Evolutionary conservation across 37 sponge, comb jelly and placozoan genomes (phyloP).

Genomic region (Spongilla lacustris): DNA sequence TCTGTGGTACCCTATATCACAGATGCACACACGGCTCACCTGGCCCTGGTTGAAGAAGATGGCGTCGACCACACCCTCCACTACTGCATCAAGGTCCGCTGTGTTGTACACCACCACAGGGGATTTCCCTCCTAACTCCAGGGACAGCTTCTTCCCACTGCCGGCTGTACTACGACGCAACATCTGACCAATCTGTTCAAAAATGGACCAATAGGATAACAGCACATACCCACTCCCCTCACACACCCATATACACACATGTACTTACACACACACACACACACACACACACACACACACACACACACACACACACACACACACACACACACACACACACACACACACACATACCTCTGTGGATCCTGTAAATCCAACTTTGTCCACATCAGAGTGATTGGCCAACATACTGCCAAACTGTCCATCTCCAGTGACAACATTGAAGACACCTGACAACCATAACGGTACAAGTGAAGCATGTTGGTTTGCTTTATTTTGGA

Average conservation of each 20-base stretch:
- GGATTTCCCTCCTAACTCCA: conserved; percentile 95
- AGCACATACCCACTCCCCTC: too few relatives aligned
- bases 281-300: too few relatives aligned
- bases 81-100: conserved; percentile 89
- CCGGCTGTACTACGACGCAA: conserved; percentile 89
- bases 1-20: too few relatives aligned
- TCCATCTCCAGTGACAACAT: conserved; percentile 91
- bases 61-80: conserved; percentile 97
- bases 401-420: conserved; percentile 87
- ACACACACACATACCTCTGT: conserved; percentile 67
- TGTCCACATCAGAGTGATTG: conserved; percentile 85
- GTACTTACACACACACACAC: too few relatives aligned
- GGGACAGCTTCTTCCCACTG: conserved; percentile 85
- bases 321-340: too few relatives aligned
- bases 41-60: conserved; percentile 98
- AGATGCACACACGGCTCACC: conserved; percentile 28
- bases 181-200: conserved; percentile 80
- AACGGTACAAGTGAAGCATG: not conserved
- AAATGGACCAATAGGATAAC: not conserved
- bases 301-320: too few relatives aligned
- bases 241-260: too few relatives aligned
- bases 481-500: too few relatives aligned
- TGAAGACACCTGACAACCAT: conserved; percentile 68
- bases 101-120: conserved; percentile 92
- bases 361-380: conserved; percentile 94